phyloP scores from a whole-genome alignment of 1,140 invertebrate species.

The Oreohelix idahoensis region DNA sequence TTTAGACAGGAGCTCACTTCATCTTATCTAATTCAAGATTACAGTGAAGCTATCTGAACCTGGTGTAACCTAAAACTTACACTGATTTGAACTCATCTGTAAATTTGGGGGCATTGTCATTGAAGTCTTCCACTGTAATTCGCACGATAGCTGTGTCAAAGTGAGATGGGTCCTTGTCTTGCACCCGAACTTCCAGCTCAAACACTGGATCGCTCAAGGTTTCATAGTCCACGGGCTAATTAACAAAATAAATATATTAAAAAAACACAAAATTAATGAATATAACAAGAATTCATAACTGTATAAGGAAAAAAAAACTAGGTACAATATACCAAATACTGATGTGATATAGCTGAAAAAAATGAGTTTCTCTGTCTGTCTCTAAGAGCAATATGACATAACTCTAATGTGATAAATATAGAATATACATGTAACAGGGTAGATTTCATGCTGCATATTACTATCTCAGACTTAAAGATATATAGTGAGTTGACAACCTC shows the following conservation, averaged over 20 bases:
- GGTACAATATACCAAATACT: too few relatives aligned
- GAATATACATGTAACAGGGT: too few relatives aligned
- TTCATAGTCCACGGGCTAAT: slow-evolving; percentile 61
- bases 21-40: too few relatives aligned
- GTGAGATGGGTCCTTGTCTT: slow-evolving; percentile 56
- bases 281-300: neutral
- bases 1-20: too few relatives aligned
- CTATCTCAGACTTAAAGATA: too few relatives aligned
- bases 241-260: neutral
- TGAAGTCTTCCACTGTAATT: slow-evolving; percentile 62
- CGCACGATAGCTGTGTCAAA: slow-evolving; percentile 56
- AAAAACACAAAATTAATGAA: neutral
- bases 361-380: too few relatives aligned
- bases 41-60: neutral
- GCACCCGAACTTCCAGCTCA: slow-evolving; percentile 58
- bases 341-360: too few relatives aligned
- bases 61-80: neutral
- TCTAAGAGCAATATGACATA: too few relatives aligned
- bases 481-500: too few relatives aligned
- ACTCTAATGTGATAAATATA: too few relatives aligned
- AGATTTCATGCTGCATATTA: too few relatives aligned
- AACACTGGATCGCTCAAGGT: slow-evolving; percentile 50
- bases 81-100: slow-evolving; percentile 33
- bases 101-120: slow-evolving; percentile 62
- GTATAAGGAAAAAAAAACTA: too few relatives aligned